Percentiles rank a stretch among this genome's conserved stretches.
Conservation (phyloP, 2,888 invertebrate genomes). For the Pseudeuparius sepicola region DNA sequence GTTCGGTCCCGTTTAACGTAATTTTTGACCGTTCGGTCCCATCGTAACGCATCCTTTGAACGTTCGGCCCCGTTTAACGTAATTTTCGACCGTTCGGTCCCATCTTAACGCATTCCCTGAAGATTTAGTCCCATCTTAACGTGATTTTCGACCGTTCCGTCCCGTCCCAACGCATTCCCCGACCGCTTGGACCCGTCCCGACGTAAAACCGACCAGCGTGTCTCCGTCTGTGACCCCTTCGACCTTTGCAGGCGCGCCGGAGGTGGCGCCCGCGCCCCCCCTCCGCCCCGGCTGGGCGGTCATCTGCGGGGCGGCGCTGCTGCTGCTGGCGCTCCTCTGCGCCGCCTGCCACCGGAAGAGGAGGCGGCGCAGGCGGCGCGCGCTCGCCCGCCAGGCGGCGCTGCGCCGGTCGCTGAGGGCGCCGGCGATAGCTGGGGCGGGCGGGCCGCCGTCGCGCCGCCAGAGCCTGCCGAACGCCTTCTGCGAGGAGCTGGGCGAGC, state of each 20-base stretch:
- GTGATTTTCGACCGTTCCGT: not conserved
- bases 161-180: not conserved
- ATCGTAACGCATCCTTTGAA: no score
- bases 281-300: conserved; percentile 31
- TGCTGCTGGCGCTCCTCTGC: conserved; percentile 39
- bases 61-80: no score
- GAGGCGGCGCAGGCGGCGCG: conserved; percentile 39
- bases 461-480: conserved; percentile 42
- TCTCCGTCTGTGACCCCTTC: conserved; percentile 31
- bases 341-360: conserved; percentile 48
- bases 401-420: no score
- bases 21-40: no score
- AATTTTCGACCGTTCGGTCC: no score
- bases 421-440: conserved; percentile 6
- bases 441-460: conserved; percentile 35
- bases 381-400: no score
- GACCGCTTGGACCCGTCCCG: not conserved
- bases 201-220: not conserved
- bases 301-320: conserved; percentile 39
- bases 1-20: no score
- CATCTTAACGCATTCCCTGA: no score
- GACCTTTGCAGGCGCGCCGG: conserved; percentile 38
- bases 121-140: no score
- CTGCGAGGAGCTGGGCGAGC: conserved; percentile 47
- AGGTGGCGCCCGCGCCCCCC: conserved; percentile 33